These are phyloP conservation scores for Tragopan temminckii DNA, from an alignment of 2,797 vertebrate species.

Conservation along the genomic window DNA sequence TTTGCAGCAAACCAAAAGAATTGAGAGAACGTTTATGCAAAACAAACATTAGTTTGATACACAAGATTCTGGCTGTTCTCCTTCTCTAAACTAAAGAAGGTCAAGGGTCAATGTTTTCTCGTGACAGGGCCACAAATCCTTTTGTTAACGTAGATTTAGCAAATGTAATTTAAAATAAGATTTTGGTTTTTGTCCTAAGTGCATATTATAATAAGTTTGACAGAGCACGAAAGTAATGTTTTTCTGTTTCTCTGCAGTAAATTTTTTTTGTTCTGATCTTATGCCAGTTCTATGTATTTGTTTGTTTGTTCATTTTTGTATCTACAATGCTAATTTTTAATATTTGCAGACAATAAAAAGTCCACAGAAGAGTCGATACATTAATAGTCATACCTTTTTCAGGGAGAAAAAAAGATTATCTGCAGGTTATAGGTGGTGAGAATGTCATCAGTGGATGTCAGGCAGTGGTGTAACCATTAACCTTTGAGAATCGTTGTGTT, in stretches of 20 bases:
- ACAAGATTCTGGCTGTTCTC: constrained; percentile 65
- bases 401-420: neutral
- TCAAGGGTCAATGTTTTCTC: constrained; percentile 86
- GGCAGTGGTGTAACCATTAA: constrained; percentile 17
- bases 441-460: constrained; percentile 12
- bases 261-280: constrained; percentile 38
- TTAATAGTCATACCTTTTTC: neutral
- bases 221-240: constrained; percentile 65
- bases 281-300: neutral
- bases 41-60: constrained; percentile 61
- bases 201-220: constrained; percentile 67
- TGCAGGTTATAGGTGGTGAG: neutral
- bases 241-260: constrained; percentile 62
- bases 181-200: constrained; percentile 73
- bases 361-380: neutral
- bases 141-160: constrained; percentile 82
- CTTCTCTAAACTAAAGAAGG: constrained; percentile 77
- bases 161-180: constrained; percentile 81
- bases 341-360: neutral
- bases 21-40: constrained; percentile 59
- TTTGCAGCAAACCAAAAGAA: constrained; percentile 55
- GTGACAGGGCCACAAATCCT: constrained; percentile 79
- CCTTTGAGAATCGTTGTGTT: neutral
- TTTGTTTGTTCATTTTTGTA: neutral
- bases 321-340: neutral